Percentiles rank a stretch among this genome's conserved stretches.
Evolutionary conservation across 2,113 vertebrate species (phyloP).

Genomic region (Gadus macrocephalus): DNA sequence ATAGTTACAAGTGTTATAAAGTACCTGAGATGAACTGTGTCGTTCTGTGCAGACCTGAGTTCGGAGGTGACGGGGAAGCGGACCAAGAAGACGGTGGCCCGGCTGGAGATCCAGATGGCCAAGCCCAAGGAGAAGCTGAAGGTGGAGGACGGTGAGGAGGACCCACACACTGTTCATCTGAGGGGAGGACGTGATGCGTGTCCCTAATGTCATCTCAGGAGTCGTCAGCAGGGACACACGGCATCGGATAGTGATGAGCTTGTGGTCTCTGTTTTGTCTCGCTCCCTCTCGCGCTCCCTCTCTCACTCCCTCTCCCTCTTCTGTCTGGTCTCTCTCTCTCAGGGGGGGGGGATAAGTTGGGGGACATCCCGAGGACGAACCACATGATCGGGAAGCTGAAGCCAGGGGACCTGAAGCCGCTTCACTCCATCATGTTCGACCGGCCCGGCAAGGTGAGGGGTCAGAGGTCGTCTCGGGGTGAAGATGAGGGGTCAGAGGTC

Average conservation of each 20-base stretch:
- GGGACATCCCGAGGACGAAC: slow-evolving; percentile 90
- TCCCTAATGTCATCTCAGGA: too few species aligned
- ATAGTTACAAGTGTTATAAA: neutral
- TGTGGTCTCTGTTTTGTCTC: neutral
- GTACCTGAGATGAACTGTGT: neutral
- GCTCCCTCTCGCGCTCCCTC: too few species aligned
- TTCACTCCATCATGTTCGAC: slow-evolving; percentile 92
- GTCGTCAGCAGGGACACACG: too few species aligned
- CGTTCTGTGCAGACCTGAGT: slow-evolving; percentile 31
- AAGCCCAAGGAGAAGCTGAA: slow-evolving; percentile 84
- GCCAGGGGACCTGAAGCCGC: slow-evolving; percentile 85
- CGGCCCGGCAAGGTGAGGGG: slow-evolving; percentile 87
- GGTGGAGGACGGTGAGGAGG: slow-evolving; percentile 79
- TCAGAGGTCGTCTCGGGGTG: too few species aligned
- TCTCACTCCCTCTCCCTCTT: too few species aligned
- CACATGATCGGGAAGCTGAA: slow-evolving; percentile 90
- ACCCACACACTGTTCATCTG: neutral
- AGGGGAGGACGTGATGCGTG: too few species aligned
- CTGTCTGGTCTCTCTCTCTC: neutral
- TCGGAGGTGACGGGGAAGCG: slow-evolving; percentile 90
- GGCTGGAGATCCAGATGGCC: slow-evolving; percentile 85
- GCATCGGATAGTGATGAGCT: neutral
- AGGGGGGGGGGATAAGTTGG: slow-evolving; percentile 90
- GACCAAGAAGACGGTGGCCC: slow-evolving; percentile 88
- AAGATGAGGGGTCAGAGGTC: too few species aligned